Evolutionary conservation across 2,797 vertebrate species (phyloP), one percentile per base, ranked within the genome.

Genomic region (Myiotriccus ornatus): DNA sequence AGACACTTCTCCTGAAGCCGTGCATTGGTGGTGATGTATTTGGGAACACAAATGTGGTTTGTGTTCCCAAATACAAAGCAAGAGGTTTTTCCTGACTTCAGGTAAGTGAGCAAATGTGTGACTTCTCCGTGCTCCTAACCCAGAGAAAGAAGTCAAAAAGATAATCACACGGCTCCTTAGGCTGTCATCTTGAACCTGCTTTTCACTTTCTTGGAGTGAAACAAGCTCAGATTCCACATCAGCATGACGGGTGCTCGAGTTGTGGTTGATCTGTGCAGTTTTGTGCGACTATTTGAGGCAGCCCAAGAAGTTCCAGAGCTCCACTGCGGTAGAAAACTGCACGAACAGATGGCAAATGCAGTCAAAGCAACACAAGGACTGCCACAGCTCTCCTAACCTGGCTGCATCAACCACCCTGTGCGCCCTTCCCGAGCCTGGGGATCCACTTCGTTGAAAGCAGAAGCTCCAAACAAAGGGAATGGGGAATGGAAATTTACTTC

Each of bases 401-500:
- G 35, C 60, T 53, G 46, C 5, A 0, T 12, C 37, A 27, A 17
- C 46, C 9, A 20, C 20, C 80, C 69, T 17, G 44, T 2, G 20
- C 21, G 41, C 53, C 49, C 87, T 92, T 92, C 82, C 85, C 1
- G 6, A 50, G 39, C 8, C 5, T 67, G 69, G 6, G 37, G 88
- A 77, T 79, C 71, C 15, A 0, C 71, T 52, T 3, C 21, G 37
- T 12, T 28, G 67, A 28, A 75, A 73, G 87, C 70, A 71, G 63
- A n/a, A 70, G 60, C n/a, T 74, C 0, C 20, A 69, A 69, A 64
- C 53, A 76, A 92, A 93, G 91, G 39, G 35, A 56, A 43, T 0
- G n/a, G 49, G 49, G 49, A 89, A 86, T 83, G 85, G 93, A 94
- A 95, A 96, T 76, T 75, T 92, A 81, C 76, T 87, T 93, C 88